Evolutionary conservation across 2,797 vertebrate genomes (phyloP), one percentile per base, ranked within the genome.

Genomic region (Premnoplex brunnescens): DNA sequence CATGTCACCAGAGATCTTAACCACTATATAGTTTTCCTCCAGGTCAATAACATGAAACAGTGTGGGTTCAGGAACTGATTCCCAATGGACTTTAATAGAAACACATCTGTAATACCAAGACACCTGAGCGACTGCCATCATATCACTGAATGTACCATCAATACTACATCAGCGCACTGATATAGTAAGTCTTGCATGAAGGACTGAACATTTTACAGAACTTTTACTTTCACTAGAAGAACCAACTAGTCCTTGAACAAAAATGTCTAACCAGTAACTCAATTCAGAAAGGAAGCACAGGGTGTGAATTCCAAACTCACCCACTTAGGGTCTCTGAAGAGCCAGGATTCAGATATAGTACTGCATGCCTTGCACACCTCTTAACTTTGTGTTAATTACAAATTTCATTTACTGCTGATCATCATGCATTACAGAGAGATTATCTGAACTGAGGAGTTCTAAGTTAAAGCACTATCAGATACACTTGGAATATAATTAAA

Each of bases 11-110:
- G 24, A 86, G 20, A 64, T 30, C 12, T 74, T 48, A 48, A 44
- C 7, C 13, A 27, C 12, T 49, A 32, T 26, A 43, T 7, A 60
- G 30, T 27, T 83, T 79, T 64, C 26, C 28, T 74, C 34, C 52
- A 64, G 7, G 2, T 77, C 64, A 66, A 39, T 6, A 46, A 17
- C 8, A 30, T 51, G 11, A 39, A 75, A 19, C 4, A 41, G 4
- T 4, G 8, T 7, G 10, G 21, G 23, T 30, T 19, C 27, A 73
- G 56, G 12, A 88, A 48, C 5, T 37, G 27, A 82, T 14, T 34
- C 71, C 20, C 0, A 0, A 9, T 12, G 9, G 10, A 32, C 14
- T 67, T 32, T 0, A 37, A 11, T 2, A 72, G 54, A 75, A 89
- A 64, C 14, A 37, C 2, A 37, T 12, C 37, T 46, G 10, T 14